Evolutionary conservation across 2,113 vertebrate species (phyloP), one percentile per base, ranked within the genome.

Genomic region (Oreotrochilus melanogaster): DNA sequence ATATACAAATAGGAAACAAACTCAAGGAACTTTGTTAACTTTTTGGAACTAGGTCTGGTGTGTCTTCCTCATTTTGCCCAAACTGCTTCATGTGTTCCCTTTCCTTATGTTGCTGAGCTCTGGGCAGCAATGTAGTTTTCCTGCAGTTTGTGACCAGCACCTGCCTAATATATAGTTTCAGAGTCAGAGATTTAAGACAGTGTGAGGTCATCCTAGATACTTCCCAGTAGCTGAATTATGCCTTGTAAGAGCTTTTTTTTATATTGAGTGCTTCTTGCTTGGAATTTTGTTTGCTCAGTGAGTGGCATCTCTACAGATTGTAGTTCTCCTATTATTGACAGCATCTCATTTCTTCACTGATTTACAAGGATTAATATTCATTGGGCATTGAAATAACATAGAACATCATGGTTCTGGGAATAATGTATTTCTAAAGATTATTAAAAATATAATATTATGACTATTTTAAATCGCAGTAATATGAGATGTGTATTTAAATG

Each of bases 1-100:
- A 62, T 33, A 84, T 19, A 10, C 9, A 62, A 87, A 60, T 2
- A 15, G 11, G 14, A 89, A 72, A 3, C 1, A 72, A 85, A 45
- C 5, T 21, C 58, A 48, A 61, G 11, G 5, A 75, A 88, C 56
- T 5, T 45, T 28, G 19, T 48, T 73, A 43, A 31, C 33, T 78
- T 56, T 58, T 31, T 31, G 16, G 7, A 53, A 3, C 4, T 51
- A 24, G 0, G 1, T 79, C 33, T 85, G 13, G 5, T 39, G 7
- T 14, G 3, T 27, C 10, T 53, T 89, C 25, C 19, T 65, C 2
- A 4, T 35, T 86, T 45, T 58, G 10, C 24, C 14, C 11, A 37
- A 35, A 50, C 11, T 35, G 4, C 6, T 79, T n/a, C 1, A 2
- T 21, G 2, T 1, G 0, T 50, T 92, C 11, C 10, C 13, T 75